Evolutionary conservation across 1,140 invertebrate genomes (phyloP), one percentile per base, ranked within the genome.

Genomic region (Trachymyrmex septentrionalis): DNA sequence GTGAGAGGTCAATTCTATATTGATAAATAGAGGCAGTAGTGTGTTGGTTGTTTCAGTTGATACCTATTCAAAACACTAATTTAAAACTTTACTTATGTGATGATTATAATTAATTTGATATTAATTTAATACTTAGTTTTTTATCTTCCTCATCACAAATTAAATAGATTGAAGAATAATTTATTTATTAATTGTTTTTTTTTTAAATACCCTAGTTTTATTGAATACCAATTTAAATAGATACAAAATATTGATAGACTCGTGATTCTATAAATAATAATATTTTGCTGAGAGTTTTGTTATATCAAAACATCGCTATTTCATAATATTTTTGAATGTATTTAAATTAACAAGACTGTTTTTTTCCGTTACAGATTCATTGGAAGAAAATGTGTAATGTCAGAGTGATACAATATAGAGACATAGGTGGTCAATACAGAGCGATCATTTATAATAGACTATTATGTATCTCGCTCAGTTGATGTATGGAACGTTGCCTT

Each of bases 381-480:
- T 84, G 10, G 77, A 61, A 76, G 21, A 92, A 87, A 81, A 92
- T 92, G 92, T 92, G 84, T 72, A 64, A 77, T 75, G 75, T 73
- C 69, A 88, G 81, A 87, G 87, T 91, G 82, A 85, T 87, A 85
- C 80, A 85, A 64, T 80, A 67, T 76, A 92, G 61, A 64, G 87
- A 91, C 75, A 87, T 87, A 82, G 87, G 80, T 88, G 89, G 89
- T 21, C 57, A 75, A 73, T 82, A 78, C 53, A 19, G 64, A 59
- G 72, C 69, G 50, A 67, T 92, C 69, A 75, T 85, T 61, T 89
- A 85, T 34, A 77, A 85, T 3, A 90, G 66, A 86, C 85, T 91
- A 69, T 63, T 87, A 73, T 91, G 91, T 87, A 84, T 92, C 71
- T 71, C 91, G 67, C 92, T 91, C 72, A 94, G 93, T 94, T 94